These are phyloP conservation scores for Agrotis segetum DNA, from an alignment of 2,888 invertebrate species.

Conservation along the genomic window DNA sequence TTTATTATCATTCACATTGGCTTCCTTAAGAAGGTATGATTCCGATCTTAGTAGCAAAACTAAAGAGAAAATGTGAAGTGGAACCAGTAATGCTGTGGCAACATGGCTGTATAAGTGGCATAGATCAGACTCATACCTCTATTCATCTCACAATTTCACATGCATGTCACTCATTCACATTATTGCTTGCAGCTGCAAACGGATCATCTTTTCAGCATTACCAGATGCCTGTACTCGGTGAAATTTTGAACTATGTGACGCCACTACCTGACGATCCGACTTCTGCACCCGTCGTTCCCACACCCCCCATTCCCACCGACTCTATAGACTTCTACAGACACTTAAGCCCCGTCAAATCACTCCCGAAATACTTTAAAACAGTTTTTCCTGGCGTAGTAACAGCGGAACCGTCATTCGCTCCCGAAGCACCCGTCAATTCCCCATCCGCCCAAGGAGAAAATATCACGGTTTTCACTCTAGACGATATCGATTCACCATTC, in stretches of 20 bases:
- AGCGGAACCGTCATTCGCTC: constrained; percentile 9
- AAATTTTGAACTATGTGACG: constrained; percentile 78
- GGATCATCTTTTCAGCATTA: constrained; percentile 73
- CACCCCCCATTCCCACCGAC: constrained; percentile 74
- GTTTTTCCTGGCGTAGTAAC: constrained; percentile 57
- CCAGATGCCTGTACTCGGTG: constrained; percentile 71
- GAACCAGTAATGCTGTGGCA: too few species aligned
- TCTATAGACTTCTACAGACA: constrained; percentile 75
- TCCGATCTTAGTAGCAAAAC: too few species aligned
- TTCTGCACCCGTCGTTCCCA: constrained; percentile 68
- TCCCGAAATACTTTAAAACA: constrained; percentile 75
- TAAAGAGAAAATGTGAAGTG: too few species aligned
- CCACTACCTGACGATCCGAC: constrained; percentile 73
- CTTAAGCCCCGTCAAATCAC: constrained; percentile 74
- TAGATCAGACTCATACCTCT: constrained; percentile 25
- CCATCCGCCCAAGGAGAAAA: constrained; percentile 66
- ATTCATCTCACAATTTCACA: constrained; percentile 54
- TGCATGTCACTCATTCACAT: constrained; percentile 78
- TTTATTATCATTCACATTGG: background rate
- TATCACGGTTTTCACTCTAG: constrained; percentile 76
- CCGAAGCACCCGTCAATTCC: constrained; percentile 49
- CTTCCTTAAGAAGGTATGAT: background rate
- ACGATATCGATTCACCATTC: constrained; percentile 71
- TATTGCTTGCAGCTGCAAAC: constrained; percentile 86
- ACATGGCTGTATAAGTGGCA: too few species aligned